phyloP scores from a whole-genome alignment of 2,797 vertebrate genomes.

The Falco peregrinus region DNA sequence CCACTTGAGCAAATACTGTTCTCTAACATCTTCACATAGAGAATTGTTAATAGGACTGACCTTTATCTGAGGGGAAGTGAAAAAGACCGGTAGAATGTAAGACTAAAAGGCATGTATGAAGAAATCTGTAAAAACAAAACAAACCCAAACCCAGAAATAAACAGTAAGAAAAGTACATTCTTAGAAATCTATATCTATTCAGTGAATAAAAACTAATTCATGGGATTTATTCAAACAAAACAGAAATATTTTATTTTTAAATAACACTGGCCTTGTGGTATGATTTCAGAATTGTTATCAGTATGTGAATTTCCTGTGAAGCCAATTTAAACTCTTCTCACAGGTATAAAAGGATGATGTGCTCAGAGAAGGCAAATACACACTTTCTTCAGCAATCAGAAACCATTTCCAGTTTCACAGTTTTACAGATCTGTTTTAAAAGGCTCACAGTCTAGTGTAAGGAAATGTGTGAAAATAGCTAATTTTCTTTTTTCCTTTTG shows the following conservation, averaged over 20 bases:
- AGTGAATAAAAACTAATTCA: not conserved
- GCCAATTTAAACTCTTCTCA: not conserved
- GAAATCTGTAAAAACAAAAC: not conserved
- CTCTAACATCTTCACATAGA: not conserved
- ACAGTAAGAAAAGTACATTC: not conserved
- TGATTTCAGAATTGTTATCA: not conserved
- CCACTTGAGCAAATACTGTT: not conserved
- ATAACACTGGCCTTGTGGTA: not conserved
- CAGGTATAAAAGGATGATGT: not conserved
- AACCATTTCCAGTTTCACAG: not conserved
- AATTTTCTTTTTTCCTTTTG: not conserved
- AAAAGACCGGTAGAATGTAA: not conserved
- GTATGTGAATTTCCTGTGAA: not conserved
- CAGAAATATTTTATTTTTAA: not conserved
- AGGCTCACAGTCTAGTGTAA: not conserved
- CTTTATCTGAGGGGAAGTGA: constrained; percentile 38
- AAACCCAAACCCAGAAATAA: not conserved
- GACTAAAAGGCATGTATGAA: not conserved
- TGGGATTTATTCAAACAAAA: not conserved
- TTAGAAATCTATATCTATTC: not conserved
- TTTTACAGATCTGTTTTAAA: not conserved
- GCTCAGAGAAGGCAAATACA: not conserved
- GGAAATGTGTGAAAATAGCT: not conserved
- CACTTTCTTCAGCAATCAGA: not conserved
- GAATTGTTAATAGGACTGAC: constrained; percentile 35